Evolutionary conservation across 2,888 invertebrate species (phyloP), one percentile per base, ranked within the genome.

Genomic region (Chelonus formosanus): DNA sequence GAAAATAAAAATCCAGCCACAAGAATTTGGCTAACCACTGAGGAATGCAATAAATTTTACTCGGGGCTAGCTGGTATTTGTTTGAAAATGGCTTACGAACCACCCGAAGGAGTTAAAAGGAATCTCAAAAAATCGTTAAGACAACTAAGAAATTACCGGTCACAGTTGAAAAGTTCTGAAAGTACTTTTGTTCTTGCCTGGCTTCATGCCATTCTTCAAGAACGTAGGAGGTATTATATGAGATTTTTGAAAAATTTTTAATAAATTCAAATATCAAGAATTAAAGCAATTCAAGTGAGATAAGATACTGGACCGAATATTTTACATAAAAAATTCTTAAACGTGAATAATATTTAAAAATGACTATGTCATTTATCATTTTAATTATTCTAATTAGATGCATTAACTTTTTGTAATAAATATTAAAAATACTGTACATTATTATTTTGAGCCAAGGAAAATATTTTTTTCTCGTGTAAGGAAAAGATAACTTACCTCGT

Each of bases 161-260:
- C 69, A 0, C 57, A 69, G 52, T 66, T 68, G 20, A 73, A 73
- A n/a, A 76, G 79, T 65, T 78, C 82, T 0, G 87, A 88, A 75
- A 85, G 89, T 1, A 80, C 92, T 65, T 90, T 98, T 75, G 90
- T 93, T 4, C 85, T 97, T 10, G 91, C 96, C 70, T 92, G 94
- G 88, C 87, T 95, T 64, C 97, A 98, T 83, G 96, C 98, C 0
- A 87, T 97, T 8, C 87, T 96, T 60, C 93, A 94, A 82, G 98
- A 99, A 84, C 88, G 99, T 48, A 88, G 98, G 67, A 93, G 92
- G 60, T 98, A 92, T 83, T 93, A 10, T 47, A 31, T 0, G 94
- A 95, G 87, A 20, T 6, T 5, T 36, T 10, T 47, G 91, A 88
- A 10, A 36, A 4, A 4, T 20, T 60, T 40, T 45, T 1, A 7